Conservation (phyloP, 2,888 invertebrate genomes). For the Fragum fragum region DNA sequence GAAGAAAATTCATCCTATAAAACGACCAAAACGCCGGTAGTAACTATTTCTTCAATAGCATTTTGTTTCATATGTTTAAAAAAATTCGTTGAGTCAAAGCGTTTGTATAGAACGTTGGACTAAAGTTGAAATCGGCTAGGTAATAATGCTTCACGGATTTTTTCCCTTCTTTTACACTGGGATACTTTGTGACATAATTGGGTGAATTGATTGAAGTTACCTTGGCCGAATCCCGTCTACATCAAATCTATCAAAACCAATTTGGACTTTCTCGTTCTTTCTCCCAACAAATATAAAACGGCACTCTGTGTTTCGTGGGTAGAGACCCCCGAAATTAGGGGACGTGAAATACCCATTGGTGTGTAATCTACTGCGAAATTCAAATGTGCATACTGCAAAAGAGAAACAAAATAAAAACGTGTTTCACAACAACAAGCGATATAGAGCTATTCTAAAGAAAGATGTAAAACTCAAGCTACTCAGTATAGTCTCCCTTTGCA, state of each 20-base stretch:
- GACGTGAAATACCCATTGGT: slow-evolving; percentile 92
- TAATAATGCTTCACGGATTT: too few species aligned
- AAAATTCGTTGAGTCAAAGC: too few species aligned
- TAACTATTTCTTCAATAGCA: too few species aligned
- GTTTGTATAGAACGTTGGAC: too few species aligned
- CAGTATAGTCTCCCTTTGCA: neutral
- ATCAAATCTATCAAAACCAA: slow-evolving; percentile 94
- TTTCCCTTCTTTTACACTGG: too few species aligned
- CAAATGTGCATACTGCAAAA: slow-evolving; percentile 91
- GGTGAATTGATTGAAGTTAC: slow-evolving; percentile 89
- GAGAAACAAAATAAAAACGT: slow-evolving; percentile 60
- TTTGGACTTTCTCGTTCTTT: slow-evolving; percentile 94
- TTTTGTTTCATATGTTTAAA: too few species aligned
- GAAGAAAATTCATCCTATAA: too few species aligned
- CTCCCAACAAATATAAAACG: slow-evolving; percentile 96
- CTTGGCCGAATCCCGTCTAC: slow-evolving; percentile 96
- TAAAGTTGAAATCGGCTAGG: too few species aligned
- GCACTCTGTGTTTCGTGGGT: slow-evolving; percentile 93
- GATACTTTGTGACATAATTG: too few species aligned
- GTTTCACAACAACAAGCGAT: slow-evolving; percentile 49
- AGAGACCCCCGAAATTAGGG: slow-evolving; percentile 94
- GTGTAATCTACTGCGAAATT: slow-evolving; percentile 76
- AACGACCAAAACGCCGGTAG: too few species aligned
- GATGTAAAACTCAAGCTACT: slow-evolving; percentile 5
- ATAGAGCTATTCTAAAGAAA: slow-evolving; percentile 24